Evolutionary conservation across 2,888 invertebrate genomes (phyloP).

Genomic region (Nipponacmea schrenckii): DNA sequence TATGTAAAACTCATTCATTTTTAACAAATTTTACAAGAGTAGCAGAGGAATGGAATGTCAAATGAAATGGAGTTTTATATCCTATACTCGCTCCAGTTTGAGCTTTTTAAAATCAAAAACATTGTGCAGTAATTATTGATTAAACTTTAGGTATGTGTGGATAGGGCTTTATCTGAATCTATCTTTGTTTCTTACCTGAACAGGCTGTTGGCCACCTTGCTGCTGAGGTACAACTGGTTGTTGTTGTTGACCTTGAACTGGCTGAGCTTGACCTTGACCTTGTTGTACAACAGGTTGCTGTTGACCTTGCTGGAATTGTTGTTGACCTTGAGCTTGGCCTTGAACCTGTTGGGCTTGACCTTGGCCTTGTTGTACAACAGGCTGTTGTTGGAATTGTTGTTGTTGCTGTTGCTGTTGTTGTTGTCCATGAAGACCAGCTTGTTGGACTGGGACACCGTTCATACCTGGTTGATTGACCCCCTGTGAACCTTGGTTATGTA

Average conservation of each 20-base stretch:
- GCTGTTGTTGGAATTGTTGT: neutral
- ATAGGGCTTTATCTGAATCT: neutral
- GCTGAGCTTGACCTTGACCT: neutral
- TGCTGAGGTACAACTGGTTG: slow-evolving; percentile 8
- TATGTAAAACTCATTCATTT: too few species aligned
- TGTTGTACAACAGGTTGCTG: slow-evolving; percentile 2
- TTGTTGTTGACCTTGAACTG: neutral
- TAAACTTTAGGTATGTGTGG: neutral
- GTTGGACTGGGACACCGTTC: neutral
- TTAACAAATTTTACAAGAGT: too few species aligned
- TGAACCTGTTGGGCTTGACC: neutral
- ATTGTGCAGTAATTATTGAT: neutral
- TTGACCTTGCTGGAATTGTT: slow-evolving; percentile 6
- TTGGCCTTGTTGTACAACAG: neutral
- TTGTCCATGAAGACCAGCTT: neutral
- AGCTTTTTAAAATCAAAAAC: too few species aligned
- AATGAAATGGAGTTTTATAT: too few species aligned
- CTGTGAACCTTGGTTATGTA: too few species aligned
- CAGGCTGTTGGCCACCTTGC: neutral
- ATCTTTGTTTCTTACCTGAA: neutral
- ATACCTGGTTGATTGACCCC: neutral
- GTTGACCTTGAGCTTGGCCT: too few species aligned
- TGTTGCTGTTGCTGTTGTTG: neutral
- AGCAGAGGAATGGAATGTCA: too few species aligned
- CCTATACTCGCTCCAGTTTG: too few species aligned